These are phyloP conservation scores for Tetragnatha montana DNA, from an alignment of 2,888 invertebrate species.

Conservation along the genomic window DNA sequence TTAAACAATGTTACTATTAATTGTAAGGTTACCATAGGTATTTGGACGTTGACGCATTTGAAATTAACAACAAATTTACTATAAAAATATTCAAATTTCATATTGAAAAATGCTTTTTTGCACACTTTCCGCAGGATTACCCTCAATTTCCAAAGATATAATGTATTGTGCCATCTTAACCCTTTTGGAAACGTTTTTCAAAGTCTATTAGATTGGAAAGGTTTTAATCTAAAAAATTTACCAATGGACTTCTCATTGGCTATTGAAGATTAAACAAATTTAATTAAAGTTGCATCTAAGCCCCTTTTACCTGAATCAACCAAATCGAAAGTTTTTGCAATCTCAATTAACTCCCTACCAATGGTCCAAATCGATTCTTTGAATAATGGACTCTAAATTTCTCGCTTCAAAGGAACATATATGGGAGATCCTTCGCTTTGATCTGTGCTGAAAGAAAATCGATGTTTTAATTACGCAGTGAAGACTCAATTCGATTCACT, in stretches of 20 bases:
- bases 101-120: too few relatives aligned
- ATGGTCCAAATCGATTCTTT: background rate
- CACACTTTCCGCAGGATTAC: too few relatives aligned
- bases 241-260: background rate
- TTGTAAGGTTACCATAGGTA: too few relatives aligned
- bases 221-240: background rate
- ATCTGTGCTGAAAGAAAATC: background rate
- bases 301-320: background rate
- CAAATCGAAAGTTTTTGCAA: background rate
- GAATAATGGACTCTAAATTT: constrained; percentile 1
- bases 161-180: too few relatives aligned
- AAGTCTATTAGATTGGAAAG: background rate
- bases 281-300: background rate
- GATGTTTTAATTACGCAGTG: background rate
- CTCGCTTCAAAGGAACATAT: background rate
- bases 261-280: background rate
- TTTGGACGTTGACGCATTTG: too few relatives aligned
- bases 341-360: background rate
- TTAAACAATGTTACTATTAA: too few relatives aligned
- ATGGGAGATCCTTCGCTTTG: background rate
- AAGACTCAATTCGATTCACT: background rate
- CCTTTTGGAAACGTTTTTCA: too few relatives aligned
- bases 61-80: too few relatives aligned
- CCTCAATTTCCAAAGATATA: too few relatives aligned
- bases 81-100: too few relatives aligned